Conservation (phyloP, 1,140 invertebrate species). For the Uloborus diversus region DNA sequence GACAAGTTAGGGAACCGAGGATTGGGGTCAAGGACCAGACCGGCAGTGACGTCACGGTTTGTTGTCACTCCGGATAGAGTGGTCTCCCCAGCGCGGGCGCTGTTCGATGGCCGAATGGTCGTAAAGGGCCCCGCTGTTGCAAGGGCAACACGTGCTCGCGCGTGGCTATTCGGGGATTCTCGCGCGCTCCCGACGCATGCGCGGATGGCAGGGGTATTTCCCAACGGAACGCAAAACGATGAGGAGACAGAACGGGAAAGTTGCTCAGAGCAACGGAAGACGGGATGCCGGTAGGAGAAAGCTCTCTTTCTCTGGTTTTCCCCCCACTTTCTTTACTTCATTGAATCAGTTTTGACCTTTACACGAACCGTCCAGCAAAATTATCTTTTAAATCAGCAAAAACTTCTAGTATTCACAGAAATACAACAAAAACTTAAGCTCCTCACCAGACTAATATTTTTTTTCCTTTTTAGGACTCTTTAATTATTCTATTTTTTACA, state of each 20-base stretch:
- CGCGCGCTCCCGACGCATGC: neutral
- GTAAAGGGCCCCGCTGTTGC: neutral
- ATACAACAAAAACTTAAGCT: too few relatives aligned
- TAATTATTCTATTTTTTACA: too few relatives aligned
- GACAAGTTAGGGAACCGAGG: neutral
- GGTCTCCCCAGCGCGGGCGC: neutral
- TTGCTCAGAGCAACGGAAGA: too few relatives aligned
- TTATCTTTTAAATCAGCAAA: too few relatives aligned
- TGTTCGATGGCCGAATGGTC: neutral
- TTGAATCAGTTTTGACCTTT: too few relatives aligned
- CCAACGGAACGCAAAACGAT: conserved; percentile 3
- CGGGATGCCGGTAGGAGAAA: too few relatives aligned
- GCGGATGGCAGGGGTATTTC: conserved; percentile 16
- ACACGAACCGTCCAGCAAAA: too few relatives aligned
- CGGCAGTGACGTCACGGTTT: neutral
- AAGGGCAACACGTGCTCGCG: neutral
- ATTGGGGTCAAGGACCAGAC: conserved; percentile 20
- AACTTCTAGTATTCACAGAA: too few relatives aligned
- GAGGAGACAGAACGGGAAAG: neutral
- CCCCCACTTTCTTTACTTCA: too few relatives aligned
- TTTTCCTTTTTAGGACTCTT: too few relatives aligned
- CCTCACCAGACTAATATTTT: too few relatives aligned
- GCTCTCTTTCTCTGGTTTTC: too few relatives aligned
- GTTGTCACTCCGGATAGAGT: neutral
- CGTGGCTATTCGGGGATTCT: neutral